Conservation (phyloP, 2,888 invertebrate genomes). For the Dolichomitus sp. region DNA sequence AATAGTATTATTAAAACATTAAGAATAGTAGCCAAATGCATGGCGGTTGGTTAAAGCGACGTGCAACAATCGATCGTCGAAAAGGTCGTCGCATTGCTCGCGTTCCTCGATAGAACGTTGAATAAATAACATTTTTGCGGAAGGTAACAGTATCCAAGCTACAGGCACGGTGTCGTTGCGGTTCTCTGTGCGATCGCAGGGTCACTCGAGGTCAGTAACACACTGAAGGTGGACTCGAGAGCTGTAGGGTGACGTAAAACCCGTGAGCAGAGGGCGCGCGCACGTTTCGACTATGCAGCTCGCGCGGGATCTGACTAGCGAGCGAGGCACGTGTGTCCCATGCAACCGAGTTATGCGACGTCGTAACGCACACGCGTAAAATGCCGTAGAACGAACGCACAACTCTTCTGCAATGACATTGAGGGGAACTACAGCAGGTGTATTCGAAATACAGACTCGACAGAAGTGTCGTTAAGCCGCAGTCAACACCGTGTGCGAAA, state of each 20-base stretch:
- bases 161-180: conserved; percentile 72
- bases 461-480: neutral
- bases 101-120: conserved; percentile 24
- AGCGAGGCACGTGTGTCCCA: conserved; percentile 9
- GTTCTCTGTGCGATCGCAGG: conserved; percentile 79
- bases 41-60: neutral
- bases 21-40: neutral
- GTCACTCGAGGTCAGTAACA: conserved; percentile 86
- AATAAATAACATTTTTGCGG: conserved; percentile 73
- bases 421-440: neutral
- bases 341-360: neutral
- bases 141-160: conserved; percentile 77
- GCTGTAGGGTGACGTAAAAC: conserved; percentile 56
- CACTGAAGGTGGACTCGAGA: conserved; percentile 77
- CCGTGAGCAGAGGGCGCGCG: neutral
- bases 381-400: neutral
- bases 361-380: neutral
- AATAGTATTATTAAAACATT: neutral
- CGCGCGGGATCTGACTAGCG: neutral
- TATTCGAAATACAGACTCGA: neutral
- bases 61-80: conserved; percentile 40
- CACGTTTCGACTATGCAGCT: conserved; percentile 7
- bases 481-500: neutral
- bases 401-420: neutral
- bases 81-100: conserved; percentile 53